Evolutionary conservation across 2,888 invertebrate genomes (phyloP), one percentile per base, ranked within the genome.

Genomic region (Sinohyriopsis cumingii): DNA sequence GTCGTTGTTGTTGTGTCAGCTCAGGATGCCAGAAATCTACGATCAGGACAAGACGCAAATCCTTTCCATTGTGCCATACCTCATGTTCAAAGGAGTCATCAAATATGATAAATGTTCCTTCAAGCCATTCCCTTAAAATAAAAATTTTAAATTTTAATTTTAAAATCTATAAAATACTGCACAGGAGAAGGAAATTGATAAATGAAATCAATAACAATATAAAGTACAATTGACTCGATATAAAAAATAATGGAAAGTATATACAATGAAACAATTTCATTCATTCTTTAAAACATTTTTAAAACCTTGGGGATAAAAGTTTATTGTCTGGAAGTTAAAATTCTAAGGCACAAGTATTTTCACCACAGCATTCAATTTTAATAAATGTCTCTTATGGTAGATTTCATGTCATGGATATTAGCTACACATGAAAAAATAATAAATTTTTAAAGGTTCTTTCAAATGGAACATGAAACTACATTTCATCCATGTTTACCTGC

Each of bases 41-140:
- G 80, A 96, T 96, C 68, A 97, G 93, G 62, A 97, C 94, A 63
- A 97, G 92, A 54, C 97, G 93, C 59, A 93, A 82, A 59, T 92
- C 92, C 12, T 93, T 93, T 59, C 96, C 96, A 87, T 95, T 95
- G 91, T 97, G 95, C 96, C 96, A 96, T 45, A 96, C 96, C 90
- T 97, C 96, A 90, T 97, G 97, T 87, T 97, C 97, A 90, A 96
- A 97, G 84, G 96, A 96, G 88, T 96, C 96, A 90, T 97, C 97
- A 90, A 96, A 96, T 83, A 97, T 92, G 5, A 97, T 91, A 74
- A 95, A 92, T 87, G 95, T 93, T 59, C 96, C 96, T 83, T 91
- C 91, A 72, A 88, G 86, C 92, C 92, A 92, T 92, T 93, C 92
- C 85, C 95, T 95, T 33, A 33, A 89, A n/a, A 77, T 71, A 66